Percentiles rank a stretch among this genome's conserved stretches.
These are phyloP conservation scores for Drosophila cracens DNA, from an alignment of 2,888 invertebrate species.

Conservation along the genomic window DNA sequence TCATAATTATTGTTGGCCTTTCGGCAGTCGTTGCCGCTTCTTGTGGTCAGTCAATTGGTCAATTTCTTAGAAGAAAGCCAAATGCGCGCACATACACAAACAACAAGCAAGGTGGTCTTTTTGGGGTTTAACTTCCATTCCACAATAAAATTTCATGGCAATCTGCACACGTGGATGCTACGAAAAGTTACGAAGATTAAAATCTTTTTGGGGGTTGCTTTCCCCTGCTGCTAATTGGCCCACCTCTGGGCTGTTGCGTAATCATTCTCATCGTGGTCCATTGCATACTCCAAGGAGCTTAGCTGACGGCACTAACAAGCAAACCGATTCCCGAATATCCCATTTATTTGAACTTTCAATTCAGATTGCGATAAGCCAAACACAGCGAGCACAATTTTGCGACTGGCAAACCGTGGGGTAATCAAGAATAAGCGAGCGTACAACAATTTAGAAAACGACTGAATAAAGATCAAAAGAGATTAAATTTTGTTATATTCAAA, in stretches of 20 bases:
- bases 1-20: slow-evolving; percentile 74
- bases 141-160: slow-evolving; percentile 42
- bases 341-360: slow-evolving; percentile 64
- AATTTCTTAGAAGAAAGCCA: slow-evolving; percentile 73
- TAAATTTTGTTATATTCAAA: not conserved
- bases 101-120: slow-evolving; percentile 1
- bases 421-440: slow-evolving; percentile 27
- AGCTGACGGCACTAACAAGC: slow-evolving; percentile 39
- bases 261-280: slow-evolving; percentile 30
- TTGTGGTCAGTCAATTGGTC: slow-evolving; percentile 80
- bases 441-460: slow-evolving; percentile 13
- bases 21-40: slow-evolving; percentile 43
- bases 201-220: slow-evolving; percentile 22
- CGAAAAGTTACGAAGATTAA: slow-evolving; percentile 49
- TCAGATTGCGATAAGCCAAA: slow-evolving; percentile 64
- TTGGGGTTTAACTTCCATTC: slow-evolving; percentile 15
- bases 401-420: slow-evolving; percentile 26
- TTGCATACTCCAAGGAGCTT: slow-evolving; percentile 40
- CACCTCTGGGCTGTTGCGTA: slow-evolving; percentile 48
- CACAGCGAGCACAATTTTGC: slow-evolving; percentile 3
- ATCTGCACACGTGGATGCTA: slow-evolving; percentile 34
- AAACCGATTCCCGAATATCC: slow-evolving; percentile 44
- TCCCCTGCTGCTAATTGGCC: slow-evolving; percentile 49
- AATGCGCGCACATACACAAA: slow-evolving; percentile 31
- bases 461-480: not conserved